Evolutionary conservation across 2,888 invertebrate species (phyloP), one percentile per base, ranked within the genome.

Genomic region (Chloromyia formosa): DNA sequence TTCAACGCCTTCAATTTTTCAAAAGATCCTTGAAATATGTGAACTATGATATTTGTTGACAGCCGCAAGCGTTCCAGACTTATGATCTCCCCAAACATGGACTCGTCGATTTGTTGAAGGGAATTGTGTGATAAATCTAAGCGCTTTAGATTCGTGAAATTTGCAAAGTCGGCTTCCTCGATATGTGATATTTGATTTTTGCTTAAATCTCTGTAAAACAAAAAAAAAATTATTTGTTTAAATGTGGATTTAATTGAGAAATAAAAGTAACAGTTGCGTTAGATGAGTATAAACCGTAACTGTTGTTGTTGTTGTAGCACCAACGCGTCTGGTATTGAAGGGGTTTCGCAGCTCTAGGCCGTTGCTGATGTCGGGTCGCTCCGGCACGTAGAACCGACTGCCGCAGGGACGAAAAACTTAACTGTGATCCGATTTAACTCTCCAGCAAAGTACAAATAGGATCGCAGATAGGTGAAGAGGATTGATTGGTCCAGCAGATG

Each of bases 111-210:
- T 79, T 88, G 87, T 79, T 88, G 90, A 76, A 95, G 89, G 79
- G 89, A 89, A 83, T 95, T 94, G 78, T 87, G 86, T 0, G 92
- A 91, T 75, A 93, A 82, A 82, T 92, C 92, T 77, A 93, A 84
- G 66, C 89, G 85, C 82, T 89, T 91, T n/a, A 94, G 85, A 75
- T 90, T 90, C 14, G 90, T 89, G 80, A 93, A 88, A 82, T 91
- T 91, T 78, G 87, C 88, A 83, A 96, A 95, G 71, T 94, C 92
- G 80, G 91, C 90, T 2, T 90, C 89, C 79, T 92, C 90, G 80
- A 96, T 90, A 18, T 88, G 85, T 60, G 89, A 88, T 81, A 96
- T 92, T 79, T 91, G 89, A 83, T 95, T 96, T 81, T 90, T 90
- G 82, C 93, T 94, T 71, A 96, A 87, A 85, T 95, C 93, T 81